Evolutionary conservation across 2,113 vertebrate genomes (phyloP), one percentile per base, ranked within the genome.

Genomic region (Nansenia antarctica): DNA sequence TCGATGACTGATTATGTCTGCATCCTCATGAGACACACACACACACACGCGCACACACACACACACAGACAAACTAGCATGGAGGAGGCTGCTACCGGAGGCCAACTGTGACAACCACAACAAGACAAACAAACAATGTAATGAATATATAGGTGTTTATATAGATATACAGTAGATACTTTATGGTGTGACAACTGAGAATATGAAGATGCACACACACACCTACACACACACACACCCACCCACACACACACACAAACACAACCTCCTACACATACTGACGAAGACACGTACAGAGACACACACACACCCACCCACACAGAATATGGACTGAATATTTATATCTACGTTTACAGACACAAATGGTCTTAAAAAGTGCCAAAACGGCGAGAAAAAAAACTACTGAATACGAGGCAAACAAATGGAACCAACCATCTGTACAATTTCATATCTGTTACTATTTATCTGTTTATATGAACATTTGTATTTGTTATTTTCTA

Each of bases 321-420:
- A 83, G 63, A 76, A 72, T 58, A 84, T 82, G 75, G 82, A 87
- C 84, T 78, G 65, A 83, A 67, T 78, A 76, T 81, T 86, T 84
- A 52, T 83, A 80, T 85, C 69, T 79, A 84, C 37, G 90, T 92
- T 91, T 92, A 92, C 92, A 92, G 84, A 90, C 84, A 86, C 85
- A 80, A 78, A 82, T 83, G 81, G 81, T 90, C 86, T 88, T 90
- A 88, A 88, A 72, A 70, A 86, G 85, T 92, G 87, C 86, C 87
- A 84, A 85, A 78, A 76, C 5, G 77, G 82, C 58, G 57, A 59
- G 72, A 26, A 66, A 67, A 60, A 39, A 18, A 73, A 70, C 31
- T 65, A 26, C 60, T 20, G 74, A 77, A 69, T 27, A 39, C 61
- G 54, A 42, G 34, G 58, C 69, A 39, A 67, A 27, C 65, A 67